Conservation (phyloP, 2,888 invertebrate species). For the Labia minor region DNA sequence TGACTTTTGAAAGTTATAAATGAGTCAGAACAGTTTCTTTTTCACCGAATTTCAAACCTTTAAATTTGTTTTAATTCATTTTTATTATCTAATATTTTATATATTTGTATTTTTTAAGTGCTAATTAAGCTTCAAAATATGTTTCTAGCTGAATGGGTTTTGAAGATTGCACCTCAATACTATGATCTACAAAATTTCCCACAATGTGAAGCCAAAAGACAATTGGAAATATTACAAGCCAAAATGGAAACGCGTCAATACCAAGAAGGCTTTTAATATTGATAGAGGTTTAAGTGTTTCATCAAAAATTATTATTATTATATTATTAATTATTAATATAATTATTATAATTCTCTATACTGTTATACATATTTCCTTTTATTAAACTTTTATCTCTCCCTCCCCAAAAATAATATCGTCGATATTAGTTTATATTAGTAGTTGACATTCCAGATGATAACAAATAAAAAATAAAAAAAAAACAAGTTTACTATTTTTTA, state of each 20-base stretch:
- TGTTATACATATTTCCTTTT: neutral
- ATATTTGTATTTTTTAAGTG: no score
- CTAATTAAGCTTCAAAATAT: no score
- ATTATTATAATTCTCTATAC: neutral
- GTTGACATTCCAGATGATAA: neutral
- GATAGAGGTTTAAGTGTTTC: conserved; percentile 22
- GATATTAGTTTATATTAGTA: neutral
- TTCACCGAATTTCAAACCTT: no score
- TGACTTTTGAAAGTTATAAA: no score
- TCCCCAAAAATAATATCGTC: neutral
- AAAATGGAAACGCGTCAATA: conserved; percentile 77
- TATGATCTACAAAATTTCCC: conserved; percentile 98
- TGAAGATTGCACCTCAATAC: conserved; percentile 93
- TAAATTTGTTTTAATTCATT: no score
- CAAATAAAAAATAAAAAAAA: no score
- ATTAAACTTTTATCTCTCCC: neutral
- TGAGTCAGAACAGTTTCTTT: no score
- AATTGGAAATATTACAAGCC: conserved; percentile 76
- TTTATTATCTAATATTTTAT: no score
- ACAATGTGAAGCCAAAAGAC: conserved; percentile 89
- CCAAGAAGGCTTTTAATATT: conserved; percentile 73
- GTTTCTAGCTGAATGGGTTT: conserved; percentile 78
- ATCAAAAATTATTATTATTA: conserved; percentile 22
- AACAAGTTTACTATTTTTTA: no score
- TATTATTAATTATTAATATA: no score